phyloP scores from a whole-genome alignment of 2,797 vertebrate species.

The Lepidocolaptes lacrymiger region DNA sequence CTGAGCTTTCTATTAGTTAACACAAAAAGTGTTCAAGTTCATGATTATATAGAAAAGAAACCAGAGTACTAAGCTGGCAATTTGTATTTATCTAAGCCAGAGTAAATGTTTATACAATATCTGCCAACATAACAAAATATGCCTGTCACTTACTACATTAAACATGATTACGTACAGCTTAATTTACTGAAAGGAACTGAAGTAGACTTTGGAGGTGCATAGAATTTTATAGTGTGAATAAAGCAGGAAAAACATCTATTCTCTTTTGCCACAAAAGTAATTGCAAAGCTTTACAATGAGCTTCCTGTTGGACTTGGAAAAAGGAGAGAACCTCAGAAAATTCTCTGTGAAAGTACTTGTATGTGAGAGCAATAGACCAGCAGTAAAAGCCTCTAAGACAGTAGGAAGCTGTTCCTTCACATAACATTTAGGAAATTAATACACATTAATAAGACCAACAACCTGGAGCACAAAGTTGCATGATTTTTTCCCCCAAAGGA shows the following conservation, averaged over 20 bases:
- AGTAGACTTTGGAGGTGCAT: conserved; percentile 4
- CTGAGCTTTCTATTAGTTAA: not conserved
- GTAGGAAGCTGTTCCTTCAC: conserved; percentile 30
- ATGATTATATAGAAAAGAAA: conserved; percentile 20
- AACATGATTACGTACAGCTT: conserved; percentile 61
- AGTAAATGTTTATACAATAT: conserved; percentile 69
- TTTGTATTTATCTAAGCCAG: conserved; percentile 68
- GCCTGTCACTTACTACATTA: conserved; percentile 69
- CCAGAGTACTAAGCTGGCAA: conserved; percentile 43
- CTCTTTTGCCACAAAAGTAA: conserved; percentile 60
- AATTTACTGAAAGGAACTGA: conserved; percentile 66
- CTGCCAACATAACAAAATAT: conserved; percentile 68
- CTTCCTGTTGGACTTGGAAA: conserved; percentile 62
- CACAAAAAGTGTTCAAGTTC: conserved; percentile 45
- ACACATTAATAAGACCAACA: not conserved
- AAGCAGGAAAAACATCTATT: conserved; percentile 51
- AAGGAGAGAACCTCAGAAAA: conserved; percentile 52
- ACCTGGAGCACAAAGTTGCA: not conserved
- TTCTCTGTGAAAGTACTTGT: conserved; percentile 49
- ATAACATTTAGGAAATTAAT: conserved; percentile 39
- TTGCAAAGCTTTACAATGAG: conserved; percentile 56
- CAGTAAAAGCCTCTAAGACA: conserved; percentile 7
- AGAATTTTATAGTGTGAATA: conserved; percentile 39
- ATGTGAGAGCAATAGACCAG: not conserved
- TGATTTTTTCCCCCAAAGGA: not conserved